Evolutionary conservation across 2,113 vertebrate genomes (phyloP), one percentile per base, ranked within the genome.

Genomic region (Caranx ignobilis): DNA sequence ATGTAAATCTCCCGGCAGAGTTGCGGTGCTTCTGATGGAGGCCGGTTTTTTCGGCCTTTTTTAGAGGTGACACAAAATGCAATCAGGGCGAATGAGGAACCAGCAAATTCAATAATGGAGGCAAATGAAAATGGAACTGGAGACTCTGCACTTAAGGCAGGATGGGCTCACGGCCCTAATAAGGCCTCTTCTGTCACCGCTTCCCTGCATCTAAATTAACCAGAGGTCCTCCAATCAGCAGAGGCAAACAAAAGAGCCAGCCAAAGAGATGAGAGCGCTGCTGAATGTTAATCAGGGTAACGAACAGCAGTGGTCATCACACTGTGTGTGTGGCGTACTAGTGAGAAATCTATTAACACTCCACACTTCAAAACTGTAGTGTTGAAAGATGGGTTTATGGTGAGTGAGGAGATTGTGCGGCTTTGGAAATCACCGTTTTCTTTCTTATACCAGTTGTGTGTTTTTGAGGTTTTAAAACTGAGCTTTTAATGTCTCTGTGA

Each of bases 41-140:
- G 32, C 67, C 1, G 4, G 41, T 56, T 67, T 34, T 52, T 41
- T n/a, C 63, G 43, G 66, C 59, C 50, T 71, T 75, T 77, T 87
- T 91, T 92, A 90, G 88, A 90, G 92, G 92, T 93, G 93, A 94
- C 93, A 93, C 91, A 87, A 91, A 93, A 93, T 91, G 83, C 92
- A 94, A 93, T 94, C 89, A 93, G 65, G 70, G 63, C 47, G 62
- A 90, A 93, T 83, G 84, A 88, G 86, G 87, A 88, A 79, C 79
- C 59, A 67, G 85, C 86, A 93, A 92, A 93, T 92, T 93, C 84
- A 93, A 93, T 93, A 92, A 93, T 66, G 81, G 90, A 90, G 84
- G 83, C 87, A 90, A 92, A 92, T 91, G 88, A 88, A 93, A 93
- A 93, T 91, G 90, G 87, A 89, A 85, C 62, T 80, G 82, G 87